These are phyloP conservation scores for Drosophila conformis DNA, from an alignment of 2,888 invertebrate genomes.

Conservation along the genomic window DNA sequence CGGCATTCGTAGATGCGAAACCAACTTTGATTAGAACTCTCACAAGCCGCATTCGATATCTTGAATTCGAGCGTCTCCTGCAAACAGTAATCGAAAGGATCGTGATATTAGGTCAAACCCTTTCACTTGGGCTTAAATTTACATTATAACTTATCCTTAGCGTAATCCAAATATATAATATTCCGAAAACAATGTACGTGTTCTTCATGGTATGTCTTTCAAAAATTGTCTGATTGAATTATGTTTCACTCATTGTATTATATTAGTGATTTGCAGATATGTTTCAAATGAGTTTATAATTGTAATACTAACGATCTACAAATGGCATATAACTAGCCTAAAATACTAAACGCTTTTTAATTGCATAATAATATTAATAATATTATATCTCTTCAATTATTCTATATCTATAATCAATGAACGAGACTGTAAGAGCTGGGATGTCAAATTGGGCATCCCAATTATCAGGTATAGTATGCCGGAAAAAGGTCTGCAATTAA, in stretches of 20 bases:
- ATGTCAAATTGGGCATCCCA: too few relatives aligned
- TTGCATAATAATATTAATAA: not conserved
- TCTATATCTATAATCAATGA: too few relatives aligned
- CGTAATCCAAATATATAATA: not conserved
- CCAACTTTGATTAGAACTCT: too few relatives aligned
- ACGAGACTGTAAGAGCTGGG: not conserved
- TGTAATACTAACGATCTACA: not conserved
- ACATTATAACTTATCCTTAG: not conserved
- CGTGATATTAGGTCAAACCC: too few relatives aligned
- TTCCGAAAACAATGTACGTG: not conserved
- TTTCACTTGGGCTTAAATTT: not conserved
- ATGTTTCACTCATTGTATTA: not conserved
- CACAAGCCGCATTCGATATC: too few relatives aligned
- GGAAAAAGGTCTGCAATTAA: conserved; percentile 67
- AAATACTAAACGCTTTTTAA: not conserved
- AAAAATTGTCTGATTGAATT: not conserved
- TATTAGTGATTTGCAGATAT: not conserved
- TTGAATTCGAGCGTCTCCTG: too few relatives aligned
- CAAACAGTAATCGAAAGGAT: too few relatives aligned
- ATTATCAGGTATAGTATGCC: not conserved
- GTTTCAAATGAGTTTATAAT: not conserved
- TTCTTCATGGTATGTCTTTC: not conserved
- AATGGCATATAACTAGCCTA: not conserved
- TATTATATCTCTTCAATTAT: not conserved
- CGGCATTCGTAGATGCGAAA: too few relatives aligned